Evolutionary conservation across 1,140 invertebrate genomes (phyloP), one percentile per base, ranked within the genome.

Genomic region (Heterodera schachtii): DNA sequence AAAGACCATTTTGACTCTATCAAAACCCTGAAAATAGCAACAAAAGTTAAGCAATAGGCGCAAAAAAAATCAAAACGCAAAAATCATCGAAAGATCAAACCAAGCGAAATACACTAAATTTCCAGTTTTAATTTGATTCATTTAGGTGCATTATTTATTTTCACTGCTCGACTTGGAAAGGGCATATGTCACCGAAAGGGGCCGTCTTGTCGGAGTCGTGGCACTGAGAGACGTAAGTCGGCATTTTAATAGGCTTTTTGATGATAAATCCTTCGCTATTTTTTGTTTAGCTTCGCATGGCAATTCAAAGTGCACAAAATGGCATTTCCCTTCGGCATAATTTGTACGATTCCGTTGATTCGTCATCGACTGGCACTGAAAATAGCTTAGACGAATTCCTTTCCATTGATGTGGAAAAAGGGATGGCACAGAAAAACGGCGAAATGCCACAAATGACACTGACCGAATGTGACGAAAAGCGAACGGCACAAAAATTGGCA

Each of bases 161-260:
- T 98, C 95, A 3, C 94, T 98, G 92, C 93, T 99, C 67, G 96
- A 96, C 47, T 94, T 99, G 5, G 96, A 95, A 91, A 94, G 96
- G 88, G 96, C 97, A 1, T 99, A 98, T 91, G 97, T 99, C 1
- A 99, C 97, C 6, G 95, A 96, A 60, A 96, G 97, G 79, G 97
- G 97, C 0, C 93, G 95, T 86, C 92, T 99, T 1, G 94, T 98
- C 52, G 97, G 97, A 3, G 96, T 99, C 0, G 96, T 98, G 3
- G 95, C 94, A 5, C 91, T 98, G 0, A 96, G 96, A 92, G 97
- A 98, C 92, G 95, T 96, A 90, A 81, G 83, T 82, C 52, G 57
- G 19, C 60, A 31, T 4, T 66, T 47, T 41, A 31, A 31, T 31
- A 31, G 31, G 31, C 31, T 31, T 31, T 31, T 31, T 31, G 31